Conservation (phyloP, 2,888 invertebrate species). For the Drosophila prolongata region DNA sequence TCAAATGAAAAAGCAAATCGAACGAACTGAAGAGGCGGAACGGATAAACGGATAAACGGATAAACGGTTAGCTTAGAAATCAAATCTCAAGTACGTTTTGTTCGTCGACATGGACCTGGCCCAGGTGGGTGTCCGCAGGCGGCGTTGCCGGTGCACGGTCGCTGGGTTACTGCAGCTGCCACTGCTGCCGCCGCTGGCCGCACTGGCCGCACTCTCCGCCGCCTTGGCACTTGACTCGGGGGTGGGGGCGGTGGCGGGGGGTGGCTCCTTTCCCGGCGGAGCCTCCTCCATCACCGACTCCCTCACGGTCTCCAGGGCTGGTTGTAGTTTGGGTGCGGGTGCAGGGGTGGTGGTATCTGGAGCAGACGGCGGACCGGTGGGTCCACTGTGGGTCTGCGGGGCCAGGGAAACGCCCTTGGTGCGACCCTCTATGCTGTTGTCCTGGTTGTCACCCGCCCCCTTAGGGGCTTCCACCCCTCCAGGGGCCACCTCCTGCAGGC, state of each 20-base stretch:
- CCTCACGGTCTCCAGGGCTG: slow-evolving; percentile 57
- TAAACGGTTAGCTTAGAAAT: slow-evolving; percentile 51
- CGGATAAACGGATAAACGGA: slow-evolving; percentile 56
- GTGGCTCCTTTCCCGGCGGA: too few species aligned
- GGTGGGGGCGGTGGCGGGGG: too few species aligned
- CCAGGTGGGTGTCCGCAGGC: slow-evolving; percentile 93
- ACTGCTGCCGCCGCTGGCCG: slow-evolving; percentile 67
- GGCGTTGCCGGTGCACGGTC: slow-evolving; percentile 88
- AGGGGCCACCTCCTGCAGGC: slow-evolving; percentile 36
- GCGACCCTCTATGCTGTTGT: slow-evolving; percentile 81
- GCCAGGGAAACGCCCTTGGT: slow-evolving; percentile 85
- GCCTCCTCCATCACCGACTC: slow-evolving; percentile 47
- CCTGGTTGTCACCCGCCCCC: slow-evolving; percentile 73
- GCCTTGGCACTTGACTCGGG: slow-evolving; percentile 30
- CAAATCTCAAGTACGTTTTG: slow-evolving; percentile 85
- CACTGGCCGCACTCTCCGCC: slow-evolving; percentile 53
- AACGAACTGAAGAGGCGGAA: slow-evolving; percentile 47
- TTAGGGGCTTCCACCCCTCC: slow-evolving; percentile 8
- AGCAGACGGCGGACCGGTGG: slow-evolving; percentile 84
- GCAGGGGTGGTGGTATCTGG: slow-evolving; percentile 2
- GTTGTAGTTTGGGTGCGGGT: slow-evolving; percentile 25
- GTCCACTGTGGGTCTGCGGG: slow-evolving; percentile 85
- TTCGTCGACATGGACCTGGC: slow-evolving; percentile 89
- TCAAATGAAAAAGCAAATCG: slow-evolving; percentile 30
- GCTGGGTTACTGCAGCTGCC: slow-evolving; percentile 84